Evolutionary conservation across 2,888 invertebrate species (phyloP), one percentile per base, ranked within the genome.

Genomic region (Netelia virgata): DNA sequence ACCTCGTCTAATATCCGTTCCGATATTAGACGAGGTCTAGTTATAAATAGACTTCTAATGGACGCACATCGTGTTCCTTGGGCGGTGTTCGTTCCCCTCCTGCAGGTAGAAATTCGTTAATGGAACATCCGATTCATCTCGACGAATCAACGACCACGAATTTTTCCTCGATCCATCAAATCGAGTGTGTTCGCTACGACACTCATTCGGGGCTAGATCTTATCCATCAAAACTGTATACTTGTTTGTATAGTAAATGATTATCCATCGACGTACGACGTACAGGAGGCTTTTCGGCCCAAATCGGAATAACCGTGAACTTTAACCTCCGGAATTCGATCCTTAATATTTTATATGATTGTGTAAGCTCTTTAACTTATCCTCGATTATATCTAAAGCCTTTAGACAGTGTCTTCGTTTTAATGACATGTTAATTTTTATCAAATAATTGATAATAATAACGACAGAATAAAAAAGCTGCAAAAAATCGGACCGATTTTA

Each of bases 61-160:
- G 47, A 36, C 23, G 11, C n/a, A 55, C 9, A 64, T 47, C 5
- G 28, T 9, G 55, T 69, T 74, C 36, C n/a, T 36, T 16, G 20
- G n/a, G n/a, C 5, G 28, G 1, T 55, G 20, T 18, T 43, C 3
- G 18, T 9, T 8, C 41, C 23, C n/a, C 28, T 28, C 36, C n/a
- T 20, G 64, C 64, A 61, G 66, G 43, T 72, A 41, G 59, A 61
- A 61, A 61, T 80, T 75, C 76, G 75, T 47, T 83, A 83, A 83
- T 83, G 83, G 72, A 83, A 59, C 14, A 11, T 70, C 83, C 70
- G 83, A 23, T 83, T 63, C 74, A 64, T 83, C 57, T 55, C 23
- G 66, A 53, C 41, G 41, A 74, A 59, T 16, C 43, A 43, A 28
- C 66, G 43, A 53, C 41, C 41, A 16, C 2, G 47, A 28, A 43